Conservation (phyloP, 2,113 vertebrate genomes). For the Cricetomys ansorgei region DNA sequence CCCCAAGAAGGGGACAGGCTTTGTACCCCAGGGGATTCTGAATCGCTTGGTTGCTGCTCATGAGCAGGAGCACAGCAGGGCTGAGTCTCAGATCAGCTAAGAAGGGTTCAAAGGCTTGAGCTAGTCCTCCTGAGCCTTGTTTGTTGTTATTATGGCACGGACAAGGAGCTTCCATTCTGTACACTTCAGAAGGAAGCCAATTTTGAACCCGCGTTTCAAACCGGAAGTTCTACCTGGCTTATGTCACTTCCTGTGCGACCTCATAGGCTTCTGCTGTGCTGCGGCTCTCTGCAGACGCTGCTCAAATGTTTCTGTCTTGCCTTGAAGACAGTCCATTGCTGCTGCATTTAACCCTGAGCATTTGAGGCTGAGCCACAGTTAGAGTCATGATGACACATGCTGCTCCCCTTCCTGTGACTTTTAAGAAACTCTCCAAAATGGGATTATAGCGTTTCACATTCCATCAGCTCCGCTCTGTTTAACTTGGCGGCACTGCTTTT, state of each 20-base stretch:
- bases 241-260: background rate
- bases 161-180: background rate
- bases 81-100: background rate
- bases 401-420: background rate
- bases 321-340: background rate
- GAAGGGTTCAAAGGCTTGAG: background rate
- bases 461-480: background rate
- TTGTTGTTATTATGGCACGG: background rate
- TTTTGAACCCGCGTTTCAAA: background rate
- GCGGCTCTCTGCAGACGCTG: background rate
- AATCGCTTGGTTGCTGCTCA: background rate
- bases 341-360: constrained; percentile 3
- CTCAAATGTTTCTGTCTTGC: background rate
- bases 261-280: background rate
- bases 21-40: background rate
- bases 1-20: background rate
- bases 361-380: background rate
- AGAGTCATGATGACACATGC: background rate
- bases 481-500: background rate
- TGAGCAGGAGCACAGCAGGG: background rate
- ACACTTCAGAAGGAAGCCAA: background rate
- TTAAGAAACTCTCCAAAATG: background rate
- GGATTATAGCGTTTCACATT: background rate
- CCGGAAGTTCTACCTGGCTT: background rate
- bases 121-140: background rate